These are phyloP conservation scores for Anabas testudineus DNA, from an alignment of 2,797 vertebrate genomes.

Conservation along the genomic window DNA sequence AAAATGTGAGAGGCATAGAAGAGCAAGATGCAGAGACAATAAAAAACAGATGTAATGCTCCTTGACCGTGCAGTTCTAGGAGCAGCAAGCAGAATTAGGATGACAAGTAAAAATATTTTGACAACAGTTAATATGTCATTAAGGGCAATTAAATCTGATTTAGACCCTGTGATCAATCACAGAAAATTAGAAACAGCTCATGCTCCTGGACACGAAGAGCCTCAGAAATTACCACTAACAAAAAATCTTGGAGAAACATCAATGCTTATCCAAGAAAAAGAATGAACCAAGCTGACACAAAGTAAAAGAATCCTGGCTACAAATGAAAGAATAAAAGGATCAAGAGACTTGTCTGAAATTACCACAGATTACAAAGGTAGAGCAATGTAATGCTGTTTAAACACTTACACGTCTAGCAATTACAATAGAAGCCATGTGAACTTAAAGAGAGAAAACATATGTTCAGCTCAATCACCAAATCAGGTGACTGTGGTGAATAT, in stretches of 20 bases:
- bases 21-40: slow-evolving; percentile 66
- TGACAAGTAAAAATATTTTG: slow-evolving; percentile 86
- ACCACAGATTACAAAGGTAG: slow-evolving; percentile 69
- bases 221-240: slow-evolving; percentile 72
- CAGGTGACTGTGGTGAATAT: slow-evolving; percentile 53
- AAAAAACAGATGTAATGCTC: slow-evolving; percentile 76
- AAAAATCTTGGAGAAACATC: slow-evolving; percentile 78
- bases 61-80: slow-evolving; percentile 56
- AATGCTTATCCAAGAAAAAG: slow-evolving; percentile 67
- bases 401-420: slow-evolving; percentile 60
- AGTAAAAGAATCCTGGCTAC: slow-evolving; percentile 57
- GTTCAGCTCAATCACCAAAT: slow-evolving; percentile 38
- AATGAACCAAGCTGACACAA: slow-evolving; percentile 63
- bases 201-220: slow-evolving; percentile 61
- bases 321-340: slow-evolving; percentile 72
- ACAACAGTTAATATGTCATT: slow-evolving; percentile 84
- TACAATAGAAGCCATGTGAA: slow-evolving; percentile 62
- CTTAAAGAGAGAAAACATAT: slow-evolving; percentile 52
- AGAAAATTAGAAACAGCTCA: slow-evolving; percentile 81
- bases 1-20: slow-evolving; percentile 70
- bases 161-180: slow-evolving; percentile 77
- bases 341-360: slow-evolving; percentile 69
- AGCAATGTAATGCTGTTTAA: slow-evolving; percentile 60
- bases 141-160: slow-evolving; percentile 82
- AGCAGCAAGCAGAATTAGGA: slow-evolving; percentile 73